Conservation (phyloP, 2,113 vertebrate genomes). For the Oceanodroma tethys region DNA sequence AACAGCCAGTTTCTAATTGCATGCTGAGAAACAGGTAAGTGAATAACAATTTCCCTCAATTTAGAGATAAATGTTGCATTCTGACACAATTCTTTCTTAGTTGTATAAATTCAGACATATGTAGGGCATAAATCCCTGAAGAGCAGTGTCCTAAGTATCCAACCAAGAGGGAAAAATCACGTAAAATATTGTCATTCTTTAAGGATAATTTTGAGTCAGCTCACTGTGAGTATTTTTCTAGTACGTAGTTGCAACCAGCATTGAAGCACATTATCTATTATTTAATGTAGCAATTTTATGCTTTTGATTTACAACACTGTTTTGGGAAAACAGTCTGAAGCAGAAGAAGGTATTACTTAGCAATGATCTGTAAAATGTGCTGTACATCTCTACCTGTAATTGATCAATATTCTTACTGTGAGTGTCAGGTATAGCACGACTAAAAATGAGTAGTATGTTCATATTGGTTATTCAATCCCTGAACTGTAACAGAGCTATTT, state of each 20-base stretch:
- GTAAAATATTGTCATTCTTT: not conserved
- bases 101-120: conserved; percentile 14
- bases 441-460: conserved; percentile 7
- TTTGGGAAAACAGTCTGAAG: conserved; percentile 30
- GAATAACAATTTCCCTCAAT: conserved; percentile 8
- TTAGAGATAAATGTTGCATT: conserved; percentile 10
- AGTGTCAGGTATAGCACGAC: conserved; percentile 23
- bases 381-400: conserved; percentile 21
- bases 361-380: not conserved
- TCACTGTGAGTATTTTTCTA: not conserved
- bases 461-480: conserved; percentile 50
- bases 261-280: conserved; percentile 17
- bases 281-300: not conserved
- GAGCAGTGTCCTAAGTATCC: conserved; percentile 20
- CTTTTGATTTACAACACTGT: conserved; percentile 26
- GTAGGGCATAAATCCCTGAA: conserved; percentile 1
- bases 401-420: conserved; percentile 59
- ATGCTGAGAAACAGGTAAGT: conserved; percentile 43
- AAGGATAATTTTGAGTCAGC: not conserved
- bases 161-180: not conserved
- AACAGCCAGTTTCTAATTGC: conserved; percentile 8
- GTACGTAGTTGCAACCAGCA: not conserved
- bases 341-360: conserved; percentile 20
- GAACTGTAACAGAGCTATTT: conserved; percentile 60
- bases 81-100: conserved; percentile 6